Evolutionary conservation across 2,113 vertebrate species (phyloP), one percentile per base, ranked within the genome.

Genomic region (Prochilodus magdalenae): DNA sequence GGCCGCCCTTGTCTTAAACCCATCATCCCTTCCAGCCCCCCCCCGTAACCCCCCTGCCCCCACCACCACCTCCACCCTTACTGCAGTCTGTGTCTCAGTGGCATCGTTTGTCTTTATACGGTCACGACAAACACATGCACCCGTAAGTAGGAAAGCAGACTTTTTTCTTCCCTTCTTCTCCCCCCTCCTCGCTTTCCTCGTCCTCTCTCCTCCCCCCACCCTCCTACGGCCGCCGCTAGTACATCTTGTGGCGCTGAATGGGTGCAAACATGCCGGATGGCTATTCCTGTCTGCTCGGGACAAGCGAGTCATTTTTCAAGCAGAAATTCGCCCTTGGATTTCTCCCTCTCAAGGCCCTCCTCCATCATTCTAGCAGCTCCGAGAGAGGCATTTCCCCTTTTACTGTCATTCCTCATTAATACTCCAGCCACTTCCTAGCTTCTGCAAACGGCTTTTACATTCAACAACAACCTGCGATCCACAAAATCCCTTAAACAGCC

Each of bases 31-130:
- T 30, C 13, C 26, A 47, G n/a, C 76, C 62, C 63, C 74, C 53
- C 26, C 49, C 11, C 30, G n/a, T 7, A 36, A 3, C 55, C 73
- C 40, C 40, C 40, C 40, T 10, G 4, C 40, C 5, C 40, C 4
- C 40, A 4, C 66, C 63, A 16, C 16, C 67, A 18, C 47, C 60
- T 55, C 69, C 49, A 15, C n/a, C 51, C 29, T 53, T 75, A 47
- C 33, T 69, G 29, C 44, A 14, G 16, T 26, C 62, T 62, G 12
- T 22, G 81, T 79, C 67, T 86, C 80, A 74, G 66, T 71, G 77
- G 69, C 84, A 85, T 86, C 65, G 73, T 85, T 84, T 87, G 77
- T 87, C 90, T 88, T 89, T 77, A 87, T 87, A 87, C 86, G 86
- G 83, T 87, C 86, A 85, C 83, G 60, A 86, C 71, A 60, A 87